A percentile compares a stretch with the other conserved stretches of the same genome.
Conservation (phyloP, 2,888 invertebrate species). For the Stratiomys singularior region DNA sequence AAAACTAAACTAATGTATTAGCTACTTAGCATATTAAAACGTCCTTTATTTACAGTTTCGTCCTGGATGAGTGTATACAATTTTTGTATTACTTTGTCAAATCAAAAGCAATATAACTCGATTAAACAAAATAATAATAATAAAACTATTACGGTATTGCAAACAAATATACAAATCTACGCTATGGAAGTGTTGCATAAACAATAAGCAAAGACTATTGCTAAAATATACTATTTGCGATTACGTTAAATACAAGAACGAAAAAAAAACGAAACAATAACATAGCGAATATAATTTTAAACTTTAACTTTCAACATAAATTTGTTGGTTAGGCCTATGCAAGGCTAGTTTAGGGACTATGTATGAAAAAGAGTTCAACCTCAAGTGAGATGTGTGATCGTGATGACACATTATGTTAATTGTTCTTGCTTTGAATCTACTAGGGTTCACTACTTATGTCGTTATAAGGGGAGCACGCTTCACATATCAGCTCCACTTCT, state of each 20-base stretch:
- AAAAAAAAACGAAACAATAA: too few relatives aligned
- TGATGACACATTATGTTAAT: conserved; percentile 19
- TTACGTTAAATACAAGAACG: background rate
- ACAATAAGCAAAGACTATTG: conserved; percentile 14
- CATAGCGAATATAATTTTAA: conserved; percentile 12
- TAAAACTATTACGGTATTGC: conserved; percentile 12
- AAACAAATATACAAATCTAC: background rate
- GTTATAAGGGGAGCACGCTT: background rate
- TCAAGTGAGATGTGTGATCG: background rate
- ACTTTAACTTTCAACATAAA: background rate
- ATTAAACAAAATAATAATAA: background rate
- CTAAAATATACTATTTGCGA: conserved; percentile 15
- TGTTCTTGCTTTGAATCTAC: background rate
- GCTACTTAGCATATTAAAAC: conserved; percentile 6
- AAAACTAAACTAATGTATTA: conserved; percentile 9
- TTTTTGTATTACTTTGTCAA: conserved; percentile 4
- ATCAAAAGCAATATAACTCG: background rate
- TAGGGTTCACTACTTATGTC: background rate
- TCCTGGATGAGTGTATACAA: background rate
- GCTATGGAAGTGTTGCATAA: background rate
- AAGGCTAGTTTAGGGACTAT: conserved; percentile 6
- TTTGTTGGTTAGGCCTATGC: conserved; percentile 2
- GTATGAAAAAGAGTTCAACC: background rate
- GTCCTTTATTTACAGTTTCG: conserved; percentile 2
- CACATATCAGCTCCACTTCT: background rate